Evolutionary conservation across 2,797 vertebrate genomes (phyloP), one percentile per base, ranked within the genome.

Genomic region (Muraenolepis orangiensis): DNA sequence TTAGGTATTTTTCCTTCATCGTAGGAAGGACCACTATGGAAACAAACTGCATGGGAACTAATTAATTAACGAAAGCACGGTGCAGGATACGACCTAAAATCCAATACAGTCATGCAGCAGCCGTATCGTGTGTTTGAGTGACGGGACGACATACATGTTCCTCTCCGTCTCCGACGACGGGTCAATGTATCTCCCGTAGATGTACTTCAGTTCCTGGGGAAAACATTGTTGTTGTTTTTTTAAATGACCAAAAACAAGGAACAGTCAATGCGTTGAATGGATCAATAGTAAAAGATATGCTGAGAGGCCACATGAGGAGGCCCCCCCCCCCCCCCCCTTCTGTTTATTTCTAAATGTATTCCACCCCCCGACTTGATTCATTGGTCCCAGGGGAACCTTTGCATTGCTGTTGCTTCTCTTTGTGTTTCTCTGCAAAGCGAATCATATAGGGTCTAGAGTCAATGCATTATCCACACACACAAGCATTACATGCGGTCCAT

Each of bases 181-280:
- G 88, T 98, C 88, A 75, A 99, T 93, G 0, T 96, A 99, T 92
- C 96, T 93, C 76, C 96, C 96, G 77, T 98, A 99, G 88, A 99
- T 98, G 91, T 95, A 98, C 84, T 97, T 98, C 86, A 99, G 92
- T 73, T 99, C 96, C 98, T 99, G 78, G 98, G 78, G 13, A 75
- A 72, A 86, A 83, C n/a, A n/a, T n/a, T n/a, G n/a, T n/a, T n/a
- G n/a, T n/a, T n/a, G n/a, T n/a, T n/a, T n/a, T n/a, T n/a, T n/a
- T 30, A 87, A 66, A 79, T 7, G 7, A 70, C 0, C 5, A 71
- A 61, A 0, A 74, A 74, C 70, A 75, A 13, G 6, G 12, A 46
- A 30, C n/a, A 0, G 34, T 66, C 57, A 51, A 42, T 40, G 10
- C 11, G 29, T 42, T 14, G n/a, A n/a, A 70, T 11, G 40, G n/a